Base-by-base conservation (phyloP, 2,888 invertebrate species). In the Limnephilus rhombicus region DNA sequence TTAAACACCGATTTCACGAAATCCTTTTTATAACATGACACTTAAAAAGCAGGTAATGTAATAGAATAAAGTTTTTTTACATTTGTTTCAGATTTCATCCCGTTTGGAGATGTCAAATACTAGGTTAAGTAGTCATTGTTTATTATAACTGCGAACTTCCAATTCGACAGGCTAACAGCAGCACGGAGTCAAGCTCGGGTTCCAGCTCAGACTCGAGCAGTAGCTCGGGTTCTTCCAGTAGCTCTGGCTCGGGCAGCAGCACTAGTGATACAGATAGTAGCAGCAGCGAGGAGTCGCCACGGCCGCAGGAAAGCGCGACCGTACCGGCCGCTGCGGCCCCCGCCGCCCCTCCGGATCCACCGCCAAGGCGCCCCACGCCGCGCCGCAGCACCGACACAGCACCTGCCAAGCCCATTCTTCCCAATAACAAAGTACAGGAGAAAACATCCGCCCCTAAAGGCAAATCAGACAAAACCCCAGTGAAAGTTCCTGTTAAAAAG, bases 181-280 rank as follows among this genome's bases (percentile, higher is more conserved):
- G 96, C 94, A 97, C 97, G 29, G 97, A 97, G 94, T 97, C 97
- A 92, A 97, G 97, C 94, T 97, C 97, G 53, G 97, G 96, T 11
- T 97, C 97, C 15, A 96, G 97, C 5, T 97, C 98, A 0, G 98
- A 97, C 94, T 97, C 97, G 0, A 97, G 97, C 94, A 97, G 97
- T 92, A 97, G 97, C 94, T 97, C 97, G 81, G 97, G 97, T 92
- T 97, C 97, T 0, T 97, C 98, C 0, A 97, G 97, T 93, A 97
- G 97, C 91, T 97, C 98, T 0, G 98, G 97, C 82, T 97, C 97
- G 5, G 97, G 97, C 45, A 92, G 92, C 82, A 93, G 94, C 95
- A 13, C 95, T 96, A 0, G 92, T 94, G 86, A 96, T 96, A 94
- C 94, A 95, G 18, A 94, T n/a, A 93, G 86, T 37, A 92, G 90